These are phyloP conservation scores for Luperina testacea DNA, from an alignment of 2,888 invertebrate genomes.

Conservation along the genomic window DNA sequence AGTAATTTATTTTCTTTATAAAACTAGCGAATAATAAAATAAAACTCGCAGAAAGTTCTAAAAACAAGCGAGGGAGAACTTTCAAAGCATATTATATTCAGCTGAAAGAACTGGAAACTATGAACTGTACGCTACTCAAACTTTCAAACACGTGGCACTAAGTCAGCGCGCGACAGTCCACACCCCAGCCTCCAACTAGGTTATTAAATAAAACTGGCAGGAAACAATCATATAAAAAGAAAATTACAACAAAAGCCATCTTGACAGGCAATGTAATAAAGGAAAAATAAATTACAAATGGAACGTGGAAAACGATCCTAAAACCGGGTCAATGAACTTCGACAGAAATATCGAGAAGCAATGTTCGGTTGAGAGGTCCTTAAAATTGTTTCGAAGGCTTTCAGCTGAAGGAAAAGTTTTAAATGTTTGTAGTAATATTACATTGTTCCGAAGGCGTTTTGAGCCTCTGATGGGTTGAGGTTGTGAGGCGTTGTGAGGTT, in stretches of 20 bases:
- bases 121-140: constrained; percentile 7
- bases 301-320: constrained; percentile 49
- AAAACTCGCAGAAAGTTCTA: constrained; percentile 6
- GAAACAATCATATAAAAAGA: constrained; percentile 53
- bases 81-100: constrained; percentile 31
- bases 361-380: constrained; percentile 23
- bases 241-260: constrained; percentile 58
- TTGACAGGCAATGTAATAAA: constrained; percentile 54
- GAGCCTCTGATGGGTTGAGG: constrained; percentile 13
- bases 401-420: constrained; percentile 19
- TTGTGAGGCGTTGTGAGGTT: constrained; percentile 31
- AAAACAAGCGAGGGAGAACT: constrained; percentile 12
- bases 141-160: constrained; percentile 18
- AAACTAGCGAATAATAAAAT: background rate
- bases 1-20: background rate
- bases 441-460: constrained; percentile 34
- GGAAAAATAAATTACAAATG: constrained; percentile 65
- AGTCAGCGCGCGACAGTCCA: constrained; percentile 16
- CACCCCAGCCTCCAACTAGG: constrained; percentile 1
- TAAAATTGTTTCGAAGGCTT: constrained; percentile 39
- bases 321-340: constrained; percentile 61
- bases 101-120: constrained; percentile 34
- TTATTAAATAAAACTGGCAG: constrained; percentile 24
- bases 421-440: constrained; percentile 25
- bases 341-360: constrained; percentile 46